Base-by-base conservation (phyloP, 2,113 vertebrate genomes). In the Atrichornis clamosus region DNA sequence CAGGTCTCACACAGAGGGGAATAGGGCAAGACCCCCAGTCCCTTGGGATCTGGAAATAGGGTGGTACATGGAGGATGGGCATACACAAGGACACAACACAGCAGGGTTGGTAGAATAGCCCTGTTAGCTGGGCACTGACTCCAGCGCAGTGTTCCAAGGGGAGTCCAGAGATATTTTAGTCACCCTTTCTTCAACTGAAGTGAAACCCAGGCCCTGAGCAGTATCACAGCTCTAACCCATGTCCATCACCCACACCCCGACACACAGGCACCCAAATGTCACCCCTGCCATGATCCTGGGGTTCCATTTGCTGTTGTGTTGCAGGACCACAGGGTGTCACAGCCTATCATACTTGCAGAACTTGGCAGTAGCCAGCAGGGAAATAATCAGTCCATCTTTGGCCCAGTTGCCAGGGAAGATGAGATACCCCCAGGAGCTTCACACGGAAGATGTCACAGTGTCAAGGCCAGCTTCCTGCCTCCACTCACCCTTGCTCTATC, bases 301-400 rank as follows among this genome's bases (percentile, higher is more conserved):
- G 14, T 33, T 37, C n/a, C 47, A 13, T 56, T 75, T 93, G 91
- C 62, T 95, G 60, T 93, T 95, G 79, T 27, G 0, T 41, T 73
- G 55, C 3, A 8, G 83, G 41, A 72, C 94, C 96, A 85, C 91
- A 85, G 69, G 93, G 53, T 95, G 96, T 94, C 95, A 94, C 89
- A 97, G 94, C 64, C 73, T 74, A 72, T 42, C 28, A 33, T 0
- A 12, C 60, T 37, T 53, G 39, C 44, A 90, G 42, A 8, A 2
- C 6, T 5, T 42, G 69, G 10, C 33, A 39, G 13, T 8, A 16
- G 7, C 13, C 28, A 16, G 5, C n/a, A 47, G n/a, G 3, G 33
- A 79, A 81, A 90, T 41, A 89, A 77, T 28, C 16, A 30, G 56
- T 7, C 33, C 35, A 16, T 24, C 59, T 55, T 77, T 13, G 42